Evolutionary conservation across 2,797 vertebrate genomes (phyloP), one percentile per base, ranked within the genome.

Genomic region (Peromyscus aztecus): DNA sequence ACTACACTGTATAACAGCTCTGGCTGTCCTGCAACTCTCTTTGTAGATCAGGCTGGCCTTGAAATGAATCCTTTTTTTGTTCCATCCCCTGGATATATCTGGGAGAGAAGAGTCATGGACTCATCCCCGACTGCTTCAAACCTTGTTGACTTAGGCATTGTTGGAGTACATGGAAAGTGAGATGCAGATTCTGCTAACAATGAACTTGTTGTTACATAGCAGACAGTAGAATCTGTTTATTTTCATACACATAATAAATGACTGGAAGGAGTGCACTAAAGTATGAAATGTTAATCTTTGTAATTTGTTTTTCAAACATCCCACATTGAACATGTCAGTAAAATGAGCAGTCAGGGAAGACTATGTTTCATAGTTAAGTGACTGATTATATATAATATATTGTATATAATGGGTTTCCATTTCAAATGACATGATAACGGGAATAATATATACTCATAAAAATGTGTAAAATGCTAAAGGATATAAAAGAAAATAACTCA

Each of bases 401-500:
- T 93, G 80, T 61, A 85, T 77, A 78, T 27, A 57, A 55, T 83
- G 29, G 59, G n/a, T 91, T 81, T 77, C 63, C 24, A 52, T 93
- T 90, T 87, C 69, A 96, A 95, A 84, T 61, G 81, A 57, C 19
- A 93, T 89, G 31, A 89, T 94, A 73, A 81, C 27, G 19, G 27
- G 8, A 87, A 87, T 85, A 80, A 83, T 91, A 63, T 12, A n/a
- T 88, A 94, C 65, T 95, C 57, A 91, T 83, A 83, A 90, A 93
- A 91, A 90, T 83, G 40, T 83, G 23, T 77, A 75, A 81, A 94
- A 93, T 81, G 57, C 6, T 87, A 76, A 96, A 55, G 59, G 80
- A 94, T 83, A 95, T n/a, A 84, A 81, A 31, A 27, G 46, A 96
- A 92, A 90, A 93, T 77, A 94, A 93, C 61, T 67, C 63, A 67